phyloP scores from a whole-genome alignment of 92 coral and sea anemone genomes.

The Bergia sp. region DNA sequence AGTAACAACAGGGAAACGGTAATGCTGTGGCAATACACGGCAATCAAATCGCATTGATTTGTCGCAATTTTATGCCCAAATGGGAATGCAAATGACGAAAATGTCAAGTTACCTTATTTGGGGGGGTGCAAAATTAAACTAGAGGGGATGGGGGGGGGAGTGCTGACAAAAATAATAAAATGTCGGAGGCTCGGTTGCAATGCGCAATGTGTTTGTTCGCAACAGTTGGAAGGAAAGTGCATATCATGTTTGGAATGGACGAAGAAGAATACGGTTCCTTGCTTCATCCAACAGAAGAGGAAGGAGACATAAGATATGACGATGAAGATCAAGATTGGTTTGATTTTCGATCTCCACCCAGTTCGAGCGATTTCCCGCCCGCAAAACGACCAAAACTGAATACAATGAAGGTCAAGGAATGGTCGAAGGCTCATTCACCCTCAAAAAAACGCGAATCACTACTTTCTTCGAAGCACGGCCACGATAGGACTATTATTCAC shows the following conservation, averaged over 20 bases:
- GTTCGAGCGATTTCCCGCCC: slow-evolving; percentile 13
- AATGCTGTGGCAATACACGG: too few species aligned
- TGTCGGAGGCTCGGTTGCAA: too few species aligned
- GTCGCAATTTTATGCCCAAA: too few species aligned
- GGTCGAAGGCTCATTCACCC: neutral
- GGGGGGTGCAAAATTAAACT: too few species aligned
- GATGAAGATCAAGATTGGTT: slow-evolving; percentile 34
- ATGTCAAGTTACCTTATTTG: too few species aligned
- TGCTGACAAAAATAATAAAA: too few species aligned
- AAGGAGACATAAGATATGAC: neutral
- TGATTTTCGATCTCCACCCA: slow-evolving; percentile 7
- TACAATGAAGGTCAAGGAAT: neutral
- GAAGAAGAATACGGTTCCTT: neutral
- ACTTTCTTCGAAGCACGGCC: slow-evolving; percentile 43
- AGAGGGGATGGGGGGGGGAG: too few species aligned
- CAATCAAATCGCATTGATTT: too few species aligned
- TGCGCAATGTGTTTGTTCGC: too few species aligned
- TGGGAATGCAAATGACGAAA: too few species aligned
- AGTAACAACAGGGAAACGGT: too few species aligned
- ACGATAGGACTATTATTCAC: slow-evolving; percentile 76
- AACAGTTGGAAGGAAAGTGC: neutral
- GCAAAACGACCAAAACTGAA: slow-evolving; percentile 28
- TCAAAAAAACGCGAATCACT: neutral
- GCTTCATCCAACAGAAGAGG: slow-evolving; percentile 12
- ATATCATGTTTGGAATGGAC: neutral